A percentile compares a stretch with the other conserved stretches of the same genome.
Evolutionary conservation across 2,797 vertebrate genomes (phyloP).

Genomic region (Chanos chanos): DNA sequence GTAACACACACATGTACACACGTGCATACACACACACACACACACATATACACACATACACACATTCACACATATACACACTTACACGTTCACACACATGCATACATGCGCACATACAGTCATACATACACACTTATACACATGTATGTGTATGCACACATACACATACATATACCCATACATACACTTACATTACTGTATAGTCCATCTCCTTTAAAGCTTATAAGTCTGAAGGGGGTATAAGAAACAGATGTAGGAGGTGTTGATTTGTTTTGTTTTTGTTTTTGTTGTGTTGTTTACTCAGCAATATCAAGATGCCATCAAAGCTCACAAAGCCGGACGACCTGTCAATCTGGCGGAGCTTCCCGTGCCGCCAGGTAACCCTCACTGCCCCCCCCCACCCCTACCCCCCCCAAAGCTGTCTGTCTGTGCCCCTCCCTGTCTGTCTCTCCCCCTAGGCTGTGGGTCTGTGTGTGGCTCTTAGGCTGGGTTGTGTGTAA

Average conservation of each 20-base stretch:
- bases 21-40: not conserved
- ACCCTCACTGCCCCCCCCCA: not conserved
- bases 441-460: not conserved
- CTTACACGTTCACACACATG: not conserved
- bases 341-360: slow-evolving; percentile 76
- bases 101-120: not conserved
- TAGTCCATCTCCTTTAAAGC: no score
- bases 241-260: no score
- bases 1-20: slow-evolving; percentile 49
- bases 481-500: no score
- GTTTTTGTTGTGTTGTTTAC: slow-evolving; percentile 2
- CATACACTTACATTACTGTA: no score
- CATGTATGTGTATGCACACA: not conserved
- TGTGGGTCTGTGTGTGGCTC: not conserved
- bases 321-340: slow-evolving; percentile 82
- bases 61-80: not conserved
- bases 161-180: no score
- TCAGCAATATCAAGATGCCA: slow-evolving; percentile 92
- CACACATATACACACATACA: not conserved
- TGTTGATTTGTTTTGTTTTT: not conserved
- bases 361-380: slow-evolving; percentile 87
- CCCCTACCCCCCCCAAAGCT: no score
- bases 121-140: not conserved
- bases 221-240: no score
- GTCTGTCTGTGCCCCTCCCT: not conserved